Base-by-base conservation (phyloP, 2,888 invertebrate genomes). In the Parnassius glacialis region DNA sequence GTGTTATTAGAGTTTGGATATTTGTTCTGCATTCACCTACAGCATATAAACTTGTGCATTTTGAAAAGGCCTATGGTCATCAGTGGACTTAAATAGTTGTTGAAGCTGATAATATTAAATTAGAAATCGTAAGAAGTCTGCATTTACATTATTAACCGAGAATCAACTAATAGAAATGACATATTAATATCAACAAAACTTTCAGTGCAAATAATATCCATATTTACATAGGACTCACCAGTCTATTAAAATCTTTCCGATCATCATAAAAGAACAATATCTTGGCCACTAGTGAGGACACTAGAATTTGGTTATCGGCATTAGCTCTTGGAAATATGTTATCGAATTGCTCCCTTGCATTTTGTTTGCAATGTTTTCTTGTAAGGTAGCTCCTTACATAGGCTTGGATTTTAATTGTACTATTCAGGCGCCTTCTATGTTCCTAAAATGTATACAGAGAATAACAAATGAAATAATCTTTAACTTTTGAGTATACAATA, bases 341-440 rank as follows among this genome's bases (percentile, higher is more conserved):
- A 76, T 97, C 97, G 85, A 96, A 98, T 57, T 94, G 90, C 55
- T 88, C 84, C 57, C 97, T 92, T 74, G 95, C 93, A 62, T 88
- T 79, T 59, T 93, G 92, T 81, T 95, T 96, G 66, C 93, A 92
- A 50, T 93, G 92, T 79, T 94, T 94, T 42, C 97, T 92, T 47
- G 92, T 91, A 34, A 96, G 86, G 73, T 95, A 97, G 70, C 97
- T 96, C 64, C 97, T 92, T 9, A 95, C 94, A 82, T 93, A 94
- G 0, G 97, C 96, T 84, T 98, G 98, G 64, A 98, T 94, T 75
- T 95, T 94, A 68, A 96, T 92, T 12, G 97, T 94, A 77, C 97
- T 96, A 71, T 94, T 94, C 44, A 95, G 91, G 74, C 94, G 94
- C 73, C 93, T 92, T 65, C 97, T 93, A 68, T 94, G 93, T 77